Evolutionary conservation across 2,113 vertebrate species (phyloP).

Genomic region (Balaeniceps rex): DNA sequence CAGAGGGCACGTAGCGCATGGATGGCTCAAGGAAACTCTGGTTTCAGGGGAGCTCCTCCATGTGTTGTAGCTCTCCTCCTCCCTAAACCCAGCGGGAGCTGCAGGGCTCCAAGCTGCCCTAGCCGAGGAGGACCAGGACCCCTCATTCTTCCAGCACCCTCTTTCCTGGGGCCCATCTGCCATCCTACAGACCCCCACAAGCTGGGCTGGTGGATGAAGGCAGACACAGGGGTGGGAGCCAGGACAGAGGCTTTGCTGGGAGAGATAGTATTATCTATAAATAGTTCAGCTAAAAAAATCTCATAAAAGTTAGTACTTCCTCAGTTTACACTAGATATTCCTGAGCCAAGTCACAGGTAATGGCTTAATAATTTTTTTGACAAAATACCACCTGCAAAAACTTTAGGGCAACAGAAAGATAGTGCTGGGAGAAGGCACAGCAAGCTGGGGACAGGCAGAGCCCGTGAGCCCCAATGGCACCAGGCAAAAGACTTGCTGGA

Average conservation of each 20-base stretch:
- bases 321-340: background rate
- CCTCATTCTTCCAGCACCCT: background rate
- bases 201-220: background rate
- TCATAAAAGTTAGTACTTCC: background rate
- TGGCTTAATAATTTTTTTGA: background rate
- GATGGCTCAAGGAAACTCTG: background rate
- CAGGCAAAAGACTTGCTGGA: rapidly evolving
- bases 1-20: background rate
- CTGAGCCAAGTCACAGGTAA: background rate
- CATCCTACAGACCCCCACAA: background rate
- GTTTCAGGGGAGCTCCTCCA: background rate
- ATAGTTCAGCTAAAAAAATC: background rate
- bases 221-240: background rate
- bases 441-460: background rate
- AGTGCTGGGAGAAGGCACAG: background rate
- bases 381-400: background rate
- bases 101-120: background rate
- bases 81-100: background rate
- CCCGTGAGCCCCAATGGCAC: rapidly evolving
- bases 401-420: background rate
- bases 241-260: background rate
- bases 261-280: background rate
- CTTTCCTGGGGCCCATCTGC: background rate
- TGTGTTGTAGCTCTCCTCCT: background rate
- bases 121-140: background rate